Conservation (phyloP, 1,140 invertebrate species). For the Drosophila bifasciata region DNA sequence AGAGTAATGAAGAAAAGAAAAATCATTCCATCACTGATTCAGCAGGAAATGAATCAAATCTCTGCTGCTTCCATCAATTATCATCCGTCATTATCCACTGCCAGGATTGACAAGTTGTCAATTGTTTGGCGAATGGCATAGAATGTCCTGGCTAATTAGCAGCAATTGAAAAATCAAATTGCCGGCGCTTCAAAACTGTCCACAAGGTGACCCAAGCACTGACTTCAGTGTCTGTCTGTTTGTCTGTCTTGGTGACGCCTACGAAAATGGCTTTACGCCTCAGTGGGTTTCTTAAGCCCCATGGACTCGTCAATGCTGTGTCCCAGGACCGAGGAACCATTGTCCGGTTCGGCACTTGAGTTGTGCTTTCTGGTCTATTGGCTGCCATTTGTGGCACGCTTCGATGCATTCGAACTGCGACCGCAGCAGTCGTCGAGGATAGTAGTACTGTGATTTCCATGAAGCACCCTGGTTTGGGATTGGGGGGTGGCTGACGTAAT, state of each 20-base stretch:
- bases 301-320: conserved; percentile 35
- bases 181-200: conserved; percentile 21
- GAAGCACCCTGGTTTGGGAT: conserved; percentile 44
- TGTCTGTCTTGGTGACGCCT: conserved; percentile 48
- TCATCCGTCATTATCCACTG: conserved; percentile 56
- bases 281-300: conserved; percentile 55
- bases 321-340: conserved; percentile 28
- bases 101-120: conserved; percentile 62
- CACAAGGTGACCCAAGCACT: conserved; percentile 19
- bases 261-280: conserved; percentile 58
- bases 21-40: too few species aligned
- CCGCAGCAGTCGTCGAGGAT: conserved; percentile 49
- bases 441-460: conserved; percentile 52
- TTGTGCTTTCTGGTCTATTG: conserved; percentile 79
- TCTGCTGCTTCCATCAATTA: conserved; percentile 43
- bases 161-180: conserved; percentile 81
- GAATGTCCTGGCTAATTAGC: conserved; percentile 65
- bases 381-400: conserved; percentile 68
- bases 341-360: conserved; percentile 63
- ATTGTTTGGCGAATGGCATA: conserved; percentile 42
- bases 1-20: too few species aligned
- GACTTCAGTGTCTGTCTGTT: background rate
- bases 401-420: conserved; percentile 57
- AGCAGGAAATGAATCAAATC: background rate
- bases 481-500: conserved; percentile 52